A percentile compares a stretch with the other conserved stretches of the same genome.
Evolutionary conservation across 2,113 vertebrate genomes (phyloP).

Genomic region (Centropus bengalensis): DNA sequence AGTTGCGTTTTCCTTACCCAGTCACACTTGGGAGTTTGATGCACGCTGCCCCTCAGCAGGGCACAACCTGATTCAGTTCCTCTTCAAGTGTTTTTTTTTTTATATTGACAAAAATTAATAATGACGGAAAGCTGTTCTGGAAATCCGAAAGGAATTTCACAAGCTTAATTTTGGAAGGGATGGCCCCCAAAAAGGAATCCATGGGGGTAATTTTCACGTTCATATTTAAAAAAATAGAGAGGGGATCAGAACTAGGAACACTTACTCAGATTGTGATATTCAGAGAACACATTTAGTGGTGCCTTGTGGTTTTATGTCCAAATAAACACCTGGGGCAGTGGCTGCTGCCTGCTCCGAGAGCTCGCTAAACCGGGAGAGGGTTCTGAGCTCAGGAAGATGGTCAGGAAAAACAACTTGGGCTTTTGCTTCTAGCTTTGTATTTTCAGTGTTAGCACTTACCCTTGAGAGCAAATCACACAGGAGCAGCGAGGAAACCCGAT

Average conservation of each 20-base stretch:
- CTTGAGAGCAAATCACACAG: background rate
- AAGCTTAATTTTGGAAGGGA: no score
- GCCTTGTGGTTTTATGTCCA: background rate
- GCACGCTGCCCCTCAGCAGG: background rate
- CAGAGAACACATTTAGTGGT: background rate
- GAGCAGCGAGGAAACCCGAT: background rate
- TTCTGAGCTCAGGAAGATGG: background rate
- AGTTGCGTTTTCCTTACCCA: background rate
- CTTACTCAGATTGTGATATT: background rate
- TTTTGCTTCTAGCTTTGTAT: background rate
- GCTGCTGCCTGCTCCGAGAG: background rate
- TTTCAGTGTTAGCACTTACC: background rate
- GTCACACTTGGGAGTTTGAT: background rate
- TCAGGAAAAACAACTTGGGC: background rate
- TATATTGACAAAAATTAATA: background rate
- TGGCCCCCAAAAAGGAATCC: background rate
- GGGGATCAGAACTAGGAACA: background rate
- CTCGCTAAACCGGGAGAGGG: background rate
- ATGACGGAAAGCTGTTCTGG: background rate
- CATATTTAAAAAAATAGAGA: background rate
- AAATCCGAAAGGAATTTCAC: no score
- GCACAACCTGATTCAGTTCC: background rate
- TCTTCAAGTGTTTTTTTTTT: background rate
- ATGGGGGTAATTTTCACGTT: background rate
- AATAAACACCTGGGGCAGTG: background rate